These are phyloP conservation scores for Sparidentex hasta DNA, from an alignment of 2,797 vertebrate genomes.

Conservation along the genomic window DNA sequence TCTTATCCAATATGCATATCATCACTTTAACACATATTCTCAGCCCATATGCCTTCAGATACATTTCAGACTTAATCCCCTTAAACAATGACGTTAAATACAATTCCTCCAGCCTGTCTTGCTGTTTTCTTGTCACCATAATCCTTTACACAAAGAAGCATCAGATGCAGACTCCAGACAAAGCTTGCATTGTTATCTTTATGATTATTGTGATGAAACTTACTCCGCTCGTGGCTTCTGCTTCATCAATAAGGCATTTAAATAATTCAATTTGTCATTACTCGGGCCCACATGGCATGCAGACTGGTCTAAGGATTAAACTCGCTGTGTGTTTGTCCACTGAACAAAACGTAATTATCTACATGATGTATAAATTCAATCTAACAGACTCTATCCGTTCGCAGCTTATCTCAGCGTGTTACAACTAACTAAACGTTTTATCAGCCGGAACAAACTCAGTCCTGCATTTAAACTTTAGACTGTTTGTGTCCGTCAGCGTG, in stretches of 20 bases:
- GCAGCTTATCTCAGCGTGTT: not conserved
- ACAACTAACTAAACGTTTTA: not conserved
- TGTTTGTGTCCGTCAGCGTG: not conserved
- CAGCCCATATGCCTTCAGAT: not conserved
- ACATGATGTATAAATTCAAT: not conserved
- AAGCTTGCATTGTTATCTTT: slow-evolving; percentile 15
- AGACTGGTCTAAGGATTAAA: slow-evolving; percentile 10
- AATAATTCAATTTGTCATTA: slow-evolving; percentile 28
- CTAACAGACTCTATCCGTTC: not conserved
- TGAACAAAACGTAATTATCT: not conserved
- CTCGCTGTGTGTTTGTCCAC: not conserved
- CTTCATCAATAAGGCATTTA: slow-evolving; percentile 30
- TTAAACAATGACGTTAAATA: not conserved
- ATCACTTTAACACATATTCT: not conserved
- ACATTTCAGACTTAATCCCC: not conserved
- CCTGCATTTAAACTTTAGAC: not conserved
- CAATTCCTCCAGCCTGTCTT: not conserved
- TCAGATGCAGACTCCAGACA: not conserved
- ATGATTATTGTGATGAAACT: slow-evolving; percentile 13
- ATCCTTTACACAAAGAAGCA: slow-evolving; percentile 8
- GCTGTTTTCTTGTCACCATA: not conserved
- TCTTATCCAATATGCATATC: not conserved
- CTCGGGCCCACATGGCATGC: slow-evolving; percentile 9
- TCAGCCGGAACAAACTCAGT: not conserved
- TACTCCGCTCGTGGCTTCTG: slow-evolving; percentile 22